Percentiles rank a stretch among this genome's conserved stretches.
Conservation (phyloP, 2,797 vertebrate species). For the Pipistrellus nathusii region DNA sequence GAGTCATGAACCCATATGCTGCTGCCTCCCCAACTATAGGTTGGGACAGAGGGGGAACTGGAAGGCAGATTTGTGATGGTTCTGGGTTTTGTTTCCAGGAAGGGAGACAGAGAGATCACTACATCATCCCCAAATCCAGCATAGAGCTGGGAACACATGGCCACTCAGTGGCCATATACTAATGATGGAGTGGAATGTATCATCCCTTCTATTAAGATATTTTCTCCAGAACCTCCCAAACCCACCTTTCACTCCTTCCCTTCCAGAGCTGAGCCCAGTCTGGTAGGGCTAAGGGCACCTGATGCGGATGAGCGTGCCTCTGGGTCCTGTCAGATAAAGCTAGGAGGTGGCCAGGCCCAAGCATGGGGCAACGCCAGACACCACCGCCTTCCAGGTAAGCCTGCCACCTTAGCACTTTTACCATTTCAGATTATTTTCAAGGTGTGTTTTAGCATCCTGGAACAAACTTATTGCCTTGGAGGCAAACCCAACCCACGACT, state of each 20-base stretch:
- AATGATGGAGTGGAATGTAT: neutral
- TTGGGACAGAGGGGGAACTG: neutral
- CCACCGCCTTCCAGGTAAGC: neutral
- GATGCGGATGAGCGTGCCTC: neutral
- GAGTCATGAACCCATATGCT: neutral
- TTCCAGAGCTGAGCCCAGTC: neutral
- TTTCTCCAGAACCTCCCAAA: neutral
- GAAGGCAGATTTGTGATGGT: neutral
- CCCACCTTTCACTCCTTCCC: neutral
- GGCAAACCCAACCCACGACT: constrained; percentile 76
- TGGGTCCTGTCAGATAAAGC: neutral
- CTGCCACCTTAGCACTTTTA: constrained; percentile 71
- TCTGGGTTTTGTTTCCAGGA: neutral
- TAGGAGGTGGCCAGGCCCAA: constrained; percentile 21
- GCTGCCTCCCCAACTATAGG: neutral
- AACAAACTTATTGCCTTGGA: constrained; percentile 77
- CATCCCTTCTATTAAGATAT: neutral
- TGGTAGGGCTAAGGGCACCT: neutral
- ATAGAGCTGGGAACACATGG: neutral
- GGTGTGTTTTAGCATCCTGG: constrained; percentile 74
- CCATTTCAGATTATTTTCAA: constrained; percentile 71
- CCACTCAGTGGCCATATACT: neutral
- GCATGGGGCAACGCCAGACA: neutral
- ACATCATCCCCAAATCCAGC: neutral
- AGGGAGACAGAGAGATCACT: neutral